Percentiles rank a stretch among this genome's conserved stretches.
phyloP scores from a whole-genome alignment of 2,797 vertebrate species.

The Perdix hodgsoniae region DNA sequence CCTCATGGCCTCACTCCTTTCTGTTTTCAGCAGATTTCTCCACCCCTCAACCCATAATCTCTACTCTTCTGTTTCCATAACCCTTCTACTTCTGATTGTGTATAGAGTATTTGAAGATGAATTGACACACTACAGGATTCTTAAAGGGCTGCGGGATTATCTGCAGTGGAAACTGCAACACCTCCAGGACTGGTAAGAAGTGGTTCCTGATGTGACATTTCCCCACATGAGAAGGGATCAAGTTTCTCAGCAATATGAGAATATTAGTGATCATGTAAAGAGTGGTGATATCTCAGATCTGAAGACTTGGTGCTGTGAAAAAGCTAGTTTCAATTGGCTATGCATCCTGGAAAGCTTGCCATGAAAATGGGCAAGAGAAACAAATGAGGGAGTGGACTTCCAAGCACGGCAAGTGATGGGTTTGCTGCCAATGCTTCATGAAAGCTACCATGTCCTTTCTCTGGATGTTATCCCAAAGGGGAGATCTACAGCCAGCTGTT shows the following conservation, averaged over 20 bases:
- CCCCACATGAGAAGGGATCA: background rate
- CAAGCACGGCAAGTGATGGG: rapidly evolving
- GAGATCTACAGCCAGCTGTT: background rate
- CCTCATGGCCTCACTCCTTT: background rate
- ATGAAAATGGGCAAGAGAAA: background rate
- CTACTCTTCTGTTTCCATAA: rapidly evolving
- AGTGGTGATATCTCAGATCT: background rate
- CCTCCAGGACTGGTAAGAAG: background rate
- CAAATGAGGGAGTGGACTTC: background rate
- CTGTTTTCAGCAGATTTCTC: background rate
- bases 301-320: background rate
- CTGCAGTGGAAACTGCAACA: background rate
- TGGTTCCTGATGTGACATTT: background rate
- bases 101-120: background rate
- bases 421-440: background rate
- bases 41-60: background rate
- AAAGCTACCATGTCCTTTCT: background rate
- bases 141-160: rapidly evolving
- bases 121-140: background rate
- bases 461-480: background rate
- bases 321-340: background rate
- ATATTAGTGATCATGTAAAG: background rate
- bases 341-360: background rate
- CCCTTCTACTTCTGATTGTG: background rate
- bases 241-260: background rate